phyloP scores from a whole-genome alignment of 92 coral and sea anemone genomes.

The Anthopleura xanthogrammica region DNA sequence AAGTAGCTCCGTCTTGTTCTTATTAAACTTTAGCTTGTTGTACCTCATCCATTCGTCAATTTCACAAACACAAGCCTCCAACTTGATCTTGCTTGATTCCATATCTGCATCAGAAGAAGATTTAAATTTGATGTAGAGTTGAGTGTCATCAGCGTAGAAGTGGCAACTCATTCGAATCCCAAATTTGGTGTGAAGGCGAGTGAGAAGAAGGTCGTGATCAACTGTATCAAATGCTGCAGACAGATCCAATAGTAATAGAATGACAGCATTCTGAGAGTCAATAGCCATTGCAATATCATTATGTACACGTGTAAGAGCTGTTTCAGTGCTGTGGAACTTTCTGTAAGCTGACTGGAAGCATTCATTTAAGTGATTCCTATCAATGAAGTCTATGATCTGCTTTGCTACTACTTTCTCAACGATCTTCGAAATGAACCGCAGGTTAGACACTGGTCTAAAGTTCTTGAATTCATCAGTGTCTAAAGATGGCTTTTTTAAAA shows the following conservation, averaged over 20 bases:
- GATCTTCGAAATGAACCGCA: slow-evolving; percentile 2
- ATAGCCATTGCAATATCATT: slow-evolving; percentile 21
- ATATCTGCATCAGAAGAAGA: neutral
- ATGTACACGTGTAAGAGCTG: slow-evolving; percentile 18
- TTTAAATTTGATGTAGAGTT: neutral
- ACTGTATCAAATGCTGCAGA: no score
- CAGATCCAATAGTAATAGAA: neutral
- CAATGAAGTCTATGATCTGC: neutral
- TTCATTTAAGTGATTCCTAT: neutral
- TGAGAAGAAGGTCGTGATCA: neutral
- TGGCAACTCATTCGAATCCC: neutral
- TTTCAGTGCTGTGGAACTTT: slow-evolving; percentile 19
- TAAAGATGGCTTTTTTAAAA: neutral
- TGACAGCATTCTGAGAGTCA: slow-evolving; percentile 11
- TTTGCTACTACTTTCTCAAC: neutral
- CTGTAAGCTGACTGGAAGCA: slow-evolving; percentile 5
- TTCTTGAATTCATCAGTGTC: no score
- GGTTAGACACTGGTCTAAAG: neutral
- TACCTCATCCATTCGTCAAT: slow-evolving; percentile 21
- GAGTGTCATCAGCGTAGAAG: neutral
- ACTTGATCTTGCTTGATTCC: neutral
- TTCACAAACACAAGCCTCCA: slow-evolving; percentile 24
- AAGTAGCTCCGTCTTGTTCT: slow-evolving; percentile 31
- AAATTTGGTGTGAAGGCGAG: neutral
- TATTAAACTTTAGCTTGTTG: slow-evolving; percentile 27